Percentiles rank a stretch among this genome's conserved stretches.
These are phyloP conservation scores for Egretta garzetta DNA, from an alignment of 2,113 vertebrate genomes.

Conservation along the genomic window DNA sequence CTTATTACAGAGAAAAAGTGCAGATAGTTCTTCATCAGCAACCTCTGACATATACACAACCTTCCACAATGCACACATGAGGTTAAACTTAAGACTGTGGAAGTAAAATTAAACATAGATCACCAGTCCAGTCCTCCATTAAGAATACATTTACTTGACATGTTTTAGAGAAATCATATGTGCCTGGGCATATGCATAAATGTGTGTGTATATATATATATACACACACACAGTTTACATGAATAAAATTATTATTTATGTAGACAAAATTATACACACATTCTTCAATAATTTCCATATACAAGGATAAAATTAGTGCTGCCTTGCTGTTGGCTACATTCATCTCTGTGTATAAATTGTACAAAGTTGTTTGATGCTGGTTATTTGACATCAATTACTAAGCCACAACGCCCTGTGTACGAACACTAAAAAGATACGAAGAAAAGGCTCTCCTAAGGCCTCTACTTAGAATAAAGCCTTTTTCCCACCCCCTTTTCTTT, in stretches of 20 bases:
- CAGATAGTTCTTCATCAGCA: neutral
- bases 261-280: neutral
- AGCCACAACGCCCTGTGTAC: neutral
- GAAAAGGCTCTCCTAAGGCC: neutral
- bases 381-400: neutral
- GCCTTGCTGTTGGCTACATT: neutral
- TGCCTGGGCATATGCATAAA: neutral
- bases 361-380: neutral
- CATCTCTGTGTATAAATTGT: neutral
- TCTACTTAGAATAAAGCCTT: neutral
- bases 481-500: rapidly evolving
- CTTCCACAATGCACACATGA: neutral
- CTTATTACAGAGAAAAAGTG: neutral
- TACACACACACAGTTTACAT: neutral
- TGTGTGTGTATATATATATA: neutral
- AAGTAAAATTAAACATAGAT: neutral
- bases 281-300: neutral
- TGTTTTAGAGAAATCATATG: neutral
- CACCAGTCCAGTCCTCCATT: neutral
- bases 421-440: neutral
- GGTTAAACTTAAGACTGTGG: neutral
- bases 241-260: neutral
- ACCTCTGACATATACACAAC: neutral
- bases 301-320: neutral
- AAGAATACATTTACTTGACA: neutral